A percentile compares a stretch with the other conserved stretches of the same genome.
Evolutionary conservation across 2,888 invertebrate species (phyloP).

Genomic region (Drosophila vallismaia): DNA sequence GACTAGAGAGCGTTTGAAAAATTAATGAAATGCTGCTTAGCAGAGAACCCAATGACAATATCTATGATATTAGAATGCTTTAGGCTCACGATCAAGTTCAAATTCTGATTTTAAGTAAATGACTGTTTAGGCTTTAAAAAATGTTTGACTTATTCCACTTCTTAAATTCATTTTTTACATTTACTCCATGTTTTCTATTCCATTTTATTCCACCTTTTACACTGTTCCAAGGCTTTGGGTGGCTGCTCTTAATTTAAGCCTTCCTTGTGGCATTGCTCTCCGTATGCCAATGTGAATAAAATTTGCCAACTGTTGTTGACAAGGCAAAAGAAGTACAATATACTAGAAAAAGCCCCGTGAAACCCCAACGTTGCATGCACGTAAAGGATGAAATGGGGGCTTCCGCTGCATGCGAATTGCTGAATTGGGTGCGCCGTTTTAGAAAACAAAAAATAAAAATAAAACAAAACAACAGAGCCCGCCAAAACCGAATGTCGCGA

Average conservation of each 20-base stretch:
- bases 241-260: constrained; percentile 52
- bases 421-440: constrained; percentile 46
- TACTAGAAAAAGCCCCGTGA: constrained; percentile 9
- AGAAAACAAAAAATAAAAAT: constrained; percentile 31
- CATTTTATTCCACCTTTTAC: background rate
- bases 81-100: no score
- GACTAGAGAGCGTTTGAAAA: background rate
- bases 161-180: background rate
- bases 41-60: background rate
- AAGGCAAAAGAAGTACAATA: constrained; percentile 33
- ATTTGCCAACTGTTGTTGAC: constrained; percentile 55
- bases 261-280: constrained; percentile 23
- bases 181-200: background rate
- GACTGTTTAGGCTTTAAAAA: no score
- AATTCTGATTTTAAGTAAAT: no score
- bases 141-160: background rate
- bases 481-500: constrained; percentile 59
- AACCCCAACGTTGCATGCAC: constrained; percentile 9
- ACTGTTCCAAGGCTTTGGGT: background rate
- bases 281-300: constrained; percentile 54
- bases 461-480: constrained; percentile 25
- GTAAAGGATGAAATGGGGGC: constrained; percentile 39
- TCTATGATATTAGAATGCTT: background rate
- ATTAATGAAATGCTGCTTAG: background rate
- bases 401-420: constrained; percentile 54